Conservation (phyloP, 2,888 invertebrate species). For the Tenthredo livida region DNA sequence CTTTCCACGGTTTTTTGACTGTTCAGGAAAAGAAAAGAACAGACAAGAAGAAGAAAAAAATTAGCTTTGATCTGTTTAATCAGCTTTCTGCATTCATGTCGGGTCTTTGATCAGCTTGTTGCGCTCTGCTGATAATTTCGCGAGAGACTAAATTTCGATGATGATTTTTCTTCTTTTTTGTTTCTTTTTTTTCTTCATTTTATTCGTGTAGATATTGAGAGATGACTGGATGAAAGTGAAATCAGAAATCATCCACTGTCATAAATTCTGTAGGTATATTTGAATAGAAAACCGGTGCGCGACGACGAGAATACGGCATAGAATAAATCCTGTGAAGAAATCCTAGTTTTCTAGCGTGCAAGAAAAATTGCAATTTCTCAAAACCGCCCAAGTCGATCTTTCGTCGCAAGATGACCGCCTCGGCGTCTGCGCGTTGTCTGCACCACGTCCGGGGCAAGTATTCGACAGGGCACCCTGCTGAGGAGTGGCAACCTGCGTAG, state of each 20-base stretch:
- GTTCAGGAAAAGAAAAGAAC: too few species aligned
- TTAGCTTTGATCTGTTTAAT: too few species aligned
- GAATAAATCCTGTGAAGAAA: not conserved
- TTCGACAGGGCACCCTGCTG: constrained; percentile 35
- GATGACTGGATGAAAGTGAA: not conserved
- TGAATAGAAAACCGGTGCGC: not conserved
- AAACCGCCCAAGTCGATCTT: constrained; percentile 40
- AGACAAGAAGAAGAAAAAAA: too few species aligned
- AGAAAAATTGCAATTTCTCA: not conserved
- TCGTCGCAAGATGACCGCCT: constrained; percentile 30
- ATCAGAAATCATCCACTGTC: not conserved
- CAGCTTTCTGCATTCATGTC: too few species aligned
- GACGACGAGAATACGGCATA: not conserved
- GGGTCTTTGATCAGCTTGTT: too few species aligned
- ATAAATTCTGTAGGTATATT: not conserved
- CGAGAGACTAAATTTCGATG: not conserved
- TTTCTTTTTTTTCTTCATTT: not conserved
- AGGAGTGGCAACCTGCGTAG: constrained; percentile 44
- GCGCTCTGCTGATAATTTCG: not conserved
- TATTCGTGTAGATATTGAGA: not conserved
- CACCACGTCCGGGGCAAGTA: constrained; percentile 12
- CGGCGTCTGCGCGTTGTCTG: constrained; percentile 47
- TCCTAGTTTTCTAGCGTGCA: not conserved
- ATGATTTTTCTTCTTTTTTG: not conserved
- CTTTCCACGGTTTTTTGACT: too few species aligned